These are phyloP conservation scores for Esperia sulphurella DNA, from an alignment of 2,888 invertebrate genomes.

Conservation along the genomic window DNA sequence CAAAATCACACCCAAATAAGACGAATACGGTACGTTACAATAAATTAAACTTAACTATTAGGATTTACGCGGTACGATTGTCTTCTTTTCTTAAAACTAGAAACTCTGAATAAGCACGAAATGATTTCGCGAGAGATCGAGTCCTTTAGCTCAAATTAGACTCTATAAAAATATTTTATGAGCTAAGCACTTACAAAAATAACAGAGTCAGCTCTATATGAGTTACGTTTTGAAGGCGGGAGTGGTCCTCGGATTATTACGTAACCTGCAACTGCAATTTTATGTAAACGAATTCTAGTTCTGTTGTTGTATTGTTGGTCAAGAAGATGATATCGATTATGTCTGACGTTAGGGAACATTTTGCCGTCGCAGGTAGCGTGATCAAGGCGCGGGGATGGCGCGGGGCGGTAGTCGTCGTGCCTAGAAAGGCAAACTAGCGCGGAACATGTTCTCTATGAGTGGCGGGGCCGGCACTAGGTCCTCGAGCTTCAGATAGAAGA, in stretches of 20 bases:
- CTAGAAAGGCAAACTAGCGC: slow-evolving; percentile 96
- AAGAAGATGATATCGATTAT: too few species aligned
- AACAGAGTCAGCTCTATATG: slow-evolving; percentile 68
- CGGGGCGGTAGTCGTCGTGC: slow-evolving; percentile 12
- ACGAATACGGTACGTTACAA: slow-evolving; percentile 53
- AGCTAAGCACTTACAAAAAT: slow-evolving; percentile 72
- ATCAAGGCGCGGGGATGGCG: slow-evolving; percentile 7
- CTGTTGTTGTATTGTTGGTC: too few species aligned
- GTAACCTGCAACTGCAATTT: slow-evolving; percentile 8
- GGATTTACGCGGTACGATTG: slow-evolving; percentile 54
- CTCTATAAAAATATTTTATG: slow-evolving; percentile 72
- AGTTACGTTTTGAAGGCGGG: slow-evolving; percentile 61
- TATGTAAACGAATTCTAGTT: background rate
- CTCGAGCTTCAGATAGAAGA: slow-evolving; percentile 95
- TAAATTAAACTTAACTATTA: slow-evolving; percentile 68
- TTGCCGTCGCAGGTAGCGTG: slow-evolving; percentile 4
- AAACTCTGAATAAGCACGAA: slow-evolving; percentile 54
- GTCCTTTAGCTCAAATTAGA: slow-evolving; percentile 62
- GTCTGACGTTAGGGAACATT: too few species aligned
- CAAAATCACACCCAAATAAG: slow-evolving; percentile 71
- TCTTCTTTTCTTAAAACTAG: slow-evolving; percentile 42
- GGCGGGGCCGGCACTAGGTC: slow-evolving; percentile 95
- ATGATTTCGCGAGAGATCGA: slow-evolving; percentile 75
- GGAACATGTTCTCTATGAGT: slow-evolving; percentile 96
- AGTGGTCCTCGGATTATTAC: slow-evolving; percentile 53